phyloP scores from a whole-genome alignment of 2,888 invertebrate species.

The Plebejus melissa region DNA sequence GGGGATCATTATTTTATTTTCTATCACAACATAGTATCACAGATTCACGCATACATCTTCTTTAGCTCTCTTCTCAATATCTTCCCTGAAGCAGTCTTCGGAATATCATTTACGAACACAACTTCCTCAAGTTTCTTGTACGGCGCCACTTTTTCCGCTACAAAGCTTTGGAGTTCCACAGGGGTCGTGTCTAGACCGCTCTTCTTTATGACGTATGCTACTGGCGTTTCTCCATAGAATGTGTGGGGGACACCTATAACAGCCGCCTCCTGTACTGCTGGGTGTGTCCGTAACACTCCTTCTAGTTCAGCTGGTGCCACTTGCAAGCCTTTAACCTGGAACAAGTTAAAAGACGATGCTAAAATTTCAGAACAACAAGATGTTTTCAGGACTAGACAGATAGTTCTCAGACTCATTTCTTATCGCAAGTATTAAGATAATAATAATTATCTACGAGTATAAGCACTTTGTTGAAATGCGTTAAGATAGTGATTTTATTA shows the following conservation, averaged over 20 bases:
- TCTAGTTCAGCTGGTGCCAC: constrained; percentile 95
- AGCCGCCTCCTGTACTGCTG: constrained; percentile 88
- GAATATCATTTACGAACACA: constrained; percentile 83
- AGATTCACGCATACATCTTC: constrained; percentile 55
- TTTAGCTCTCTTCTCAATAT: constrained; percentile 84
- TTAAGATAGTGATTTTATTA: too few species aligned
- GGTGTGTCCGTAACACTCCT: constrained; percentile 84
- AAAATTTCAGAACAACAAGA: too few species aligned
- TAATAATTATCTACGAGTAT: too few species aligned
- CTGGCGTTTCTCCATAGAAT: constrained; percentile 86
- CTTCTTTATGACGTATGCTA: constrained; percentile 85
- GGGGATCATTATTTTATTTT: not conserved
- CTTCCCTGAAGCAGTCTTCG: constrained; percentile 89
- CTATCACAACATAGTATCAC: constrained; percentile 7
- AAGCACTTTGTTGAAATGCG: too few species aligned
- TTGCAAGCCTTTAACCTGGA: constrained; percentile 84
- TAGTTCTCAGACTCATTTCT: too few species aligned
- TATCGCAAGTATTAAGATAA: too few species aligned
- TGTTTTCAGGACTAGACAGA: not conserved
- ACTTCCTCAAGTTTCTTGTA: constrained; percentile 87
- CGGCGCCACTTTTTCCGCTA: constrained; percentile 84
- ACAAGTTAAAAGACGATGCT: not conserved
- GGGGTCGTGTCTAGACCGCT: constrained; percentile 64
- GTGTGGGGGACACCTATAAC: constrained; percentile 89
- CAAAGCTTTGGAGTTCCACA: constrained; percentile 70